Base-by-base conservation (phyloP, 2,888 invertebrate genomes). In the Nemotelus nigrinus region DNA sequence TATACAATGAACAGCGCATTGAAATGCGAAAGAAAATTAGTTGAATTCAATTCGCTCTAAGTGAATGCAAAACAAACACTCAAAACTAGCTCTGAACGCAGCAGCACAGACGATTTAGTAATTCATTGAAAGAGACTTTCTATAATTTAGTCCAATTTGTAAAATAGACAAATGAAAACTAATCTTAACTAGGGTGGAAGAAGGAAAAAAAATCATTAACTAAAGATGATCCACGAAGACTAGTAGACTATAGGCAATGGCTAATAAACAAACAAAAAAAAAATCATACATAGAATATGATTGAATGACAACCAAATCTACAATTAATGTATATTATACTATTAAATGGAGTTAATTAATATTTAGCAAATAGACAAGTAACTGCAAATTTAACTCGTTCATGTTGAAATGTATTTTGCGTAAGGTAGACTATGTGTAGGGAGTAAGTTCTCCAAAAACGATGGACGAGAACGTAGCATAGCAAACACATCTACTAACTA, bases 101-200 rank as follows among this genome's bases (percentile, higher is more conserved):
- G 55, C 53, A 53, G 55, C 70, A 70, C 53, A 44, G 60, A 72
- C 25, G 25, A 58, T 47, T 58, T 45, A 57, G 47, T n/a, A 58
- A 72, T 47, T 10, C 72, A 72, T 58, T 58, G 45, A 58, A 39
- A 25, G 47, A 72, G 47, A 60, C 60, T 72, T 41, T 57, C n/a
- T 53, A 3, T 72, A 72, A 50, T 76, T 64, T 76, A 76, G 76
- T 76, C 48, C 65, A 76, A 76, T 65, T 64, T 76, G 76, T 76
- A 53, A 44, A 76, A 60, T 50, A 75, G 53, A 53, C 58, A 60
- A 57, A 55, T 10, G 10, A 58, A 45, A 60, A 58, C 60, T 74
- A 74, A 68, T 53, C 41, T 68, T 65, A 65, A 48, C 25, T 47
- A 47, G 45, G 5, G n/a, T 8, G 41, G 67, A 58, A 72, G 58